phyloP scores from a whole-genome alignment of 2,113 vertebrate genomes.

The Platycercus adscitus region DNA sequence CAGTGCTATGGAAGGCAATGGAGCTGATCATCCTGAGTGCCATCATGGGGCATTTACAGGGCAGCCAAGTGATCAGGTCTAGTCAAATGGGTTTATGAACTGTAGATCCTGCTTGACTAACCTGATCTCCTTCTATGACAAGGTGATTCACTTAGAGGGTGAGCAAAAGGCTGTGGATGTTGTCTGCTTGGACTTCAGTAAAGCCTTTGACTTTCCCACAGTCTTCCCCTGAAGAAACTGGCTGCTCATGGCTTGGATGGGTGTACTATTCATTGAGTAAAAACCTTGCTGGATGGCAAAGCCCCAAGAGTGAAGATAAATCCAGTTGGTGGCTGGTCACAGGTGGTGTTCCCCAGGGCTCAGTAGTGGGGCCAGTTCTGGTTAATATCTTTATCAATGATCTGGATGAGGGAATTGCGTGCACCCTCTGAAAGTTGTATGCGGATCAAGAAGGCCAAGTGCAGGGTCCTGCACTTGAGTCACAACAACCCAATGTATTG shows the following conservation, averaged over 20 bases:
- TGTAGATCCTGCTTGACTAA: background rate
- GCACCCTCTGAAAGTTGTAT: background rate
- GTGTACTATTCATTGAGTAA: background rate
- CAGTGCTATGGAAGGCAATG: accelerated
- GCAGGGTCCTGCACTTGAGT: accelerated
- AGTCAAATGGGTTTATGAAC: background rate
- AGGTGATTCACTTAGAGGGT: background rate
- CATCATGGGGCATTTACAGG: background rate
- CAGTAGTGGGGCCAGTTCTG: background rate
- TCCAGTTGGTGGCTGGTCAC: background rate
- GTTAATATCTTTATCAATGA: background rate
- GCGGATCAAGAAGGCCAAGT: background rate
- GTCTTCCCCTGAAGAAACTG: background rate
- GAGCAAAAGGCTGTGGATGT: background rate
- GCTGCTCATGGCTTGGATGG: background rate
- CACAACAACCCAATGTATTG: background rate
- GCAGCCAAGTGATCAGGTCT: background rate
- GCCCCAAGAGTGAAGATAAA: background rate
- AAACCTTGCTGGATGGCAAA: background rate
- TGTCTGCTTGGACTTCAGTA: background rate
- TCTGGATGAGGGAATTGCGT: background rate
- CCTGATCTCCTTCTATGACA: background rate
- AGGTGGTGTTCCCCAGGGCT: background rate
- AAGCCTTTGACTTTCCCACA: background rate
- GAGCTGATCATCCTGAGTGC: background rate